Percentiles rank a stretch among this genome's conserved stretches.
Evolutionary conservation across 2,113 vertebrate species (phyloP).

Genomic region (human): GRCh38 chr11:13878501-13879000

Average conservation of each 20-base stretch:
- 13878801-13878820: not conserved
- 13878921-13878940: not conserved
- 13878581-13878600: not conserved
- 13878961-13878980: not conserved
- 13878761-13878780: not conserved
- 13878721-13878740: not conserved
- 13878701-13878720: not conserved
- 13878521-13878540: not conserved
- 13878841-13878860: not conserved
- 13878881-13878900: not conserved
- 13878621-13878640: not conserved
- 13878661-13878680: not conserved
- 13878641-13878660: not conserved
- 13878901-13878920: not conserved
- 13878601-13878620: not conserved
- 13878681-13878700: not conserved
- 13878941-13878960: not conserved
- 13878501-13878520: not conserved
- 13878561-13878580: not conserved
- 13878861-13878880: not conserved
- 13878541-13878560: not conserved
- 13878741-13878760: not conserved
- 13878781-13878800: not conserved
- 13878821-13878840: not conserved
- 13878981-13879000: not conserved